Base-by-base conservation (phyloP, 2,888 invertebrate genomes). In the Acrobasis repandana region DNA sequence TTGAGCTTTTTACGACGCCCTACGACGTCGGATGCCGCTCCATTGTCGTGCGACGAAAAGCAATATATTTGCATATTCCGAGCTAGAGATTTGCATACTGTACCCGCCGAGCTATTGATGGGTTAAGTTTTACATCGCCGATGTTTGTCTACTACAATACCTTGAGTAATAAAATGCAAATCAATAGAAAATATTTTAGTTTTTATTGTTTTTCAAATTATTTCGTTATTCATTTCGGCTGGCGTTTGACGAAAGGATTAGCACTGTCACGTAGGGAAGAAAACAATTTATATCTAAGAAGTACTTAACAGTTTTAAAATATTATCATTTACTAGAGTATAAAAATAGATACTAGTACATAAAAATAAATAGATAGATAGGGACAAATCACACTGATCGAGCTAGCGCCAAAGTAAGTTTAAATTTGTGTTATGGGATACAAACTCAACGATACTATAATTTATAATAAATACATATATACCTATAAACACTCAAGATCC, bases 41-140 rank as follows among this genome's bases (percentile, higher is more conserved):
- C 76, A 78, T 85, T 88, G 85, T 87, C 73, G 14, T 50, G 15
- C 34, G 36, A 34, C 38, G 15, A 36, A 54, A 54, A 50, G n/a
- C 28, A 33, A 50, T 28, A 50, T 77, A 87, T 91, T 91, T 90
- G 90, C 90, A 91, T 91, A 89, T 82, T 84, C 77, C 36, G 36
- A 80, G 74, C 74, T 67, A 65, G 64, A 80, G 72, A 89, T 90
- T 89, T 86, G 88, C 88, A 88, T 89, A 85, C 83, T 79, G 80
- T 85, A 71, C 74, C 72, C 77, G 73, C 72, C 62, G 66, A 61
- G 64, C 76, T 77, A 81, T 84, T 80, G 78, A 80, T 71, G 75
- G 75, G 78, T 72, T 67, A 73, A 70, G 74, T 81, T 85, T 83
- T 77, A 80, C 78, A 76, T 79, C 66, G 69, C 71, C 63, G 70